phyloP scores from a whole-genome alignment of 2,888 invertebrate genomes.

The Drosophila paranaensis region DNA sequence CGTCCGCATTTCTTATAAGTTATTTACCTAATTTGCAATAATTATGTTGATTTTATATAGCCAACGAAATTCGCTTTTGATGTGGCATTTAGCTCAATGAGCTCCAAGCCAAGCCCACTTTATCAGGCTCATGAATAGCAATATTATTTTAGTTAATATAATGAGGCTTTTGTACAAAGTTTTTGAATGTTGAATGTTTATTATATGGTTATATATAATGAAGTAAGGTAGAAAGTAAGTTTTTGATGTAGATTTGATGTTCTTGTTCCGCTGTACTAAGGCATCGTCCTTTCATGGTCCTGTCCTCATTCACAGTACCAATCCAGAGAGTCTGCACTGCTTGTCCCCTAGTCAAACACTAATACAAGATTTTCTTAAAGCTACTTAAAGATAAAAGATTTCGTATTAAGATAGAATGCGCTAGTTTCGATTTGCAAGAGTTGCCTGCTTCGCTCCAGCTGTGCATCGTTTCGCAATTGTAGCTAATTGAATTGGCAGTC shows the following conservation, averaged over 20 bases:
- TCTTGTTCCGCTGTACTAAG: background rate
- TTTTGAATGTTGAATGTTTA: constrained; percentile 4
- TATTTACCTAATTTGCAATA: constrained; percentile 75
- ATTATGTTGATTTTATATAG: constrained; percentile 74
- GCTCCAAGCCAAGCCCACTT: constrained; percentile 4
- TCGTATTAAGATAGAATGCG: background rate
- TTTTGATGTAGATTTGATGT: too few relatives aligned
- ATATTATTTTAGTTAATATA: background rate
- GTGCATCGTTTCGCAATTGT: constrained; percentile 31
- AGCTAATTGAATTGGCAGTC: constrained; percentile 73
- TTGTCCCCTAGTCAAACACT: background rate
- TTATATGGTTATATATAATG: background rate
- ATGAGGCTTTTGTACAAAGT: constrained; percentile 1
- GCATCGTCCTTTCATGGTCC: too few relatives aligned
- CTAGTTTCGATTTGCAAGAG: background rate
- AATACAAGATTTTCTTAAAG: background rate
- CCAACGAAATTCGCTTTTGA: constrained; percentile 51
- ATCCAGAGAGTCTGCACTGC: background rate
- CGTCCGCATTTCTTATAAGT: constrained; percentile 33
- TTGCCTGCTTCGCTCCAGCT: constrained; percentile 1
- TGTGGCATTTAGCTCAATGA: constrained; percentile 31
- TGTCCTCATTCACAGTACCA: too few relatives aligned
- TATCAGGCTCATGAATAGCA: constrained; percentile 17
- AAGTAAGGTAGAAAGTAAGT: background rate
- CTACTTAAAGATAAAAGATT: constrained; percentile 1